Evolutionary conservation across 2,113 vertebrate species (phyloP).

Genomic region (Hippocampus mohnikei): DNA sequence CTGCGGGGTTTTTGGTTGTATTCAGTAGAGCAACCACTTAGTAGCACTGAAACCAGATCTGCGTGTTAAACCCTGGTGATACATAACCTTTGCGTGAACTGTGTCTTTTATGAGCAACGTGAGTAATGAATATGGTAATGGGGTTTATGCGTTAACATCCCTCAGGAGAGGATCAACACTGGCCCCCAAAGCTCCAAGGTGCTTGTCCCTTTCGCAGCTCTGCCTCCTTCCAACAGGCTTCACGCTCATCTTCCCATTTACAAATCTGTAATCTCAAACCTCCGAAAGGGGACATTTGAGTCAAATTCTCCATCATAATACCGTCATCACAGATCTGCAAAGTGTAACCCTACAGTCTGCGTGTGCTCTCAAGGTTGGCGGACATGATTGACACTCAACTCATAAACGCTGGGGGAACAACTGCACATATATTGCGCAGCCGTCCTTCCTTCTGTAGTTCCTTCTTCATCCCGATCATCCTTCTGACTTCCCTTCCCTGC

Average conservation of each 20-base stretch:
- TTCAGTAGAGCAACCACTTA: background rate
- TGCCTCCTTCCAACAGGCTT: constrained; percentile 22
- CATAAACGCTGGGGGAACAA: constrained; percentile 15
- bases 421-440: background rate
- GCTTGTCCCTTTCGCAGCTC: constrained; percentile 20
- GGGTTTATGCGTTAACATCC: constrained; percentile 32
- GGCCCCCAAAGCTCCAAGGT: constrained; percentile 2
- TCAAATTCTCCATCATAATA: constrained; percentile 26
- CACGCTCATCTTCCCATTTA: constrained; percentile 44
- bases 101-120: constrained; percentile 5
- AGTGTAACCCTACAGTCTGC: constrained; percentile 29
- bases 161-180: constrained; percentile 23
- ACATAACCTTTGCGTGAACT: constrained; percentile 11
- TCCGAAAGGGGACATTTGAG: constrained; percentile 51
- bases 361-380: constrained; percentile 19
- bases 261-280: constrained; percentile 50
- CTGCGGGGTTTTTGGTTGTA: background rate
- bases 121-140: constrained; percentile 14
- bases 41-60: background rate
- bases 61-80: constrained; percentile 6
- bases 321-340: constrained; percentile 34
- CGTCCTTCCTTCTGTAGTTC: constrained; percentile 8
- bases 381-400: constrained; percentile 26
- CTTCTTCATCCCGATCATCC: constrained; percentile 26
- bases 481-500: constrained; percentile 14